phyloP scores from a whole-genome alignment of 2,888 invertebrate species.

The Macrophya annulata region DNA sequence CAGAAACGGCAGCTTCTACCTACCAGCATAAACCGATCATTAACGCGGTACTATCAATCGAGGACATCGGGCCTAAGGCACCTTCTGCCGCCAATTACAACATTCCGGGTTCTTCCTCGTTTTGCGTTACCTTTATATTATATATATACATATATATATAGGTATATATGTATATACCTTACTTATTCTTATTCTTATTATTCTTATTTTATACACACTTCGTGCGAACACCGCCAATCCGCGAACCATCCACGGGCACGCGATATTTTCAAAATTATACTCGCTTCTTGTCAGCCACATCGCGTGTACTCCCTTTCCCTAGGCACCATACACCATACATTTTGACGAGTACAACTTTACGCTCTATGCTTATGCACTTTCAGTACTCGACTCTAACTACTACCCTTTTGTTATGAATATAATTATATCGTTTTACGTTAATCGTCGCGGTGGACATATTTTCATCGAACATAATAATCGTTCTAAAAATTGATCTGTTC shows the following conservation, averaged over 20 bases:
- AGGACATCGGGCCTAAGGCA: constrained; percentile 70
- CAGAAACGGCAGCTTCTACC: constrained; percentile 29
- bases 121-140: constrained; percentile 49
- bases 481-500: too few species aligned
- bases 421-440: not conserved
- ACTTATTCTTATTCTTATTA: not conserved
- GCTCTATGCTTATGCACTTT: not conserved
- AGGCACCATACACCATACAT: not conserved
- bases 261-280: constrained; percentile 32
- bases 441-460: too few species aligned
- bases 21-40: constrained; percentile 64
- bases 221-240: constrained; percentile 38
- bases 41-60: constrained; percentile 72
- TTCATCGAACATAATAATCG: too few species aligned
- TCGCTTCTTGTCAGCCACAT: constrained; percentile 9
- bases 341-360: constrained; percentile 1
- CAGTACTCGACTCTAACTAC: not conserved
- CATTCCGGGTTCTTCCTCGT: constrained; percentile 67
- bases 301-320: constrained; percentile 4
- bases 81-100: constrained; percentile 74
- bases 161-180: not conserved
- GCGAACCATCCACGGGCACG: constrained; percentile 18
- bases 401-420: not conserved
- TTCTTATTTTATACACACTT: not conserved
- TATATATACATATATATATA: too few species aligned